phyloP scores from a whole-genome alignment of 1,140 invertebrate species.

The Nixonia krombeini region DNA sequence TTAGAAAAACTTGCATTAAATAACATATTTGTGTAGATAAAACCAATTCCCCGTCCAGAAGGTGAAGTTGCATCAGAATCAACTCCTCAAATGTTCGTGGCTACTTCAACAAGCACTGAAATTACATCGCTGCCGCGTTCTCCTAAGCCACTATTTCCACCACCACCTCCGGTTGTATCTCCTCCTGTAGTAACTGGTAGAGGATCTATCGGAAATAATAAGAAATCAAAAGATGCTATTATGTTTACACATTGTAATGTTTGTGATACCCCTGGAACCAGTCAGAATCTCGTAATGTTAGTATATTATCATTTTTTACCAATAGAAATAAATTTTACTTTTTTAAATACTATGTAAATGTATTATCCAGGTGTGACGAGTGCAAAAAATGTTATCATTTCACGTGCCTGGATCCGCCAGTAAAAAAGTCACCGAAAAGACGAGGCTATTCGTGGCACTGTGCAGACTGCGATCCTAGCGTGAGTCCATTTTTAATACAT shows the following conservation, averaged over 20 bases:
- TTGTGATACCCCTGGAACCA: slow-evolving; percentile 75
- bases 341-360: slow-evolving; percentile 9
- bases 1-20: too few relatives aligned
- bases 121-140: slow-evolving; percentile 71
- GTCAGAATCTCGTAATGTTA: slow-evolving; percentile 80
- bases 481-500: slow-evolving; percentile 68
- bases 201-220: slow-evolving; percentile 47
- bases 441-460: slow-evolving; percentile 96
- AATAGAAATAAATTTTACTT: background rate
- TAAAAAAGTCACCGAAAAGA: slow-evolving; percentile 94
- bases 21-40: too few relatives aligned
- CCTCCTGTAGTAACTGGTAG: slow-evolving; percentile 27
- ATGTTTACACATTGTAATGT: slow-evolving; percentile 77
- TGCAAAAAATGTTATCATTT: slow-evolving; percentile 93
- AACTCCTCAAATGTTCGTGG: slow-evolving; percentile 80
- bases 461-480: slow-evolving; percentile 93
- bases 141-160: slow-evolving; percentile 64
- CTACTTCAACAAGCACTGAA: slow-evolving; percentile 79
- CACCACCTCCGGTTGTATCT: slow-evolving; percentile 31
- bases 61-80: slow-evolving; percentile 75
- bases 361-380: slow-evolving; percentile 85
- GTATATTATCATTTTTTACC: slow-evolving; percentile 38
- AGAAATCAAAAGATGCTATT: slow-evolving; percentile 65
- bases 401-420: slow-evolving; percentile 90
- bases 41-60: slow-evolving; percentile 84